These are phyloP conservation scores for Alouatta palliata DNA, from an alignment of 2,113 vertebrate genomes.

Conservation along the genomic window DNA sequence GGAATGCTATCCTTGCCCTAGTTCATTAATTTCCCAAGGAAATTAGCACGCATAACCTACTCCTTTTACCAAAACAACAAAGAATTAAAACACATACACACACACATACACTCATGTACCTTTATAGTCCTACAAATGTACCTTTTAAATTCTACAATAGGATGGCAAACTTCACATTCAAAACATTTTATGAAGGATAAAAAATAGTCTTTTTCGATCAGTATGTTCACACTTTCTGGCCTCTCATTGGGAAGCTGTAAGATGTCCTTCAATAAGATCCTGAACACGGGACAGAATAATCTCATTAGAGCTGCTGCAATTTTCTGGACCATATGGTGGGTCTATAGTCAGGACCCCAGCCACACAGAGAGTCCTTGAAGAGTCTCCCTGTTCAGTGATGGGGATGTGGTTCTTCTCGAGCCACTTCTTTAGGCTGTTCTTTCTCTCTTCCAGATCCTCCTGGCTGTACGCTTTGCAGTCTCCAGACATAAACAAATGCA, in stretches of 20 bases:
- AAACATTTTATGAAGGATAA: slow-evolving; percentile 3
- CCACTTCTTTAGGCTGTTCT: slow-evolving; percentile 85
- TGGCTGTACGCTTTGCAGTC: slow-evolving; percentile 72
- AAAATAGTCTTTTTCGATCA: slow-evolving; percentile 10
- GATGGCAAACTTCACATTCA: background rate
- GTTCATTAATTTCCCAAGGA: background rate
- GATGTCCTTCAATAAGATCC: slow-evolving; percentile 86
- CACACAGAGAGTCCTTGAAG: slow-evolving; percentile 84
- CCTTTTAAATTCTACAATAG: background rate
- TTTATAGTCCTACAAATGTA: background rate
- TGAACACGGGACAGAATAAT: slow-evolving; percentile 94
- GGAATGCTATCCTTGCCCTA: background rate
- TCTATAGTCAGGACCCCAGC: slow-evolving; percentile 89
- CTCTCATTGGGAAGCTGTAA: slow-evolving; percentile 47
- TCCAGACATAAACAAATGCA: slow-evolving; percentile 76
- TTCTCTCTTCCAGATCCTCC: slow-evolving; percentile 84
- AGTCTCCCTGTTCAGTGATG: slow-evolving; percentile 85
- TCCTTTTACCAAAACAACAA: slow-evolving; percentile 21
- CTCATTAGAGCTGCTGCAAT: slow-evolving; percentile 93
- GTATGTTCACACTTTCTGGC: background rate
- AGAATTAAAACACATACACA: background rate
- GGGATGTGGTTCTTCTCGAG: slow-evolving; percentile 93
- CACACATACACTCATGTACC: background rate
- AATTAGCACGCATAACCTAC: background rate
- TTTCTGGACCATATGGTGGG: slow-evolving; percentile 90